These are phyloP conservation scores for Smithornis capensis DNA, from an alignment of 2,113 vertebrate genomes.

Conservation along the genomic window DNA sequence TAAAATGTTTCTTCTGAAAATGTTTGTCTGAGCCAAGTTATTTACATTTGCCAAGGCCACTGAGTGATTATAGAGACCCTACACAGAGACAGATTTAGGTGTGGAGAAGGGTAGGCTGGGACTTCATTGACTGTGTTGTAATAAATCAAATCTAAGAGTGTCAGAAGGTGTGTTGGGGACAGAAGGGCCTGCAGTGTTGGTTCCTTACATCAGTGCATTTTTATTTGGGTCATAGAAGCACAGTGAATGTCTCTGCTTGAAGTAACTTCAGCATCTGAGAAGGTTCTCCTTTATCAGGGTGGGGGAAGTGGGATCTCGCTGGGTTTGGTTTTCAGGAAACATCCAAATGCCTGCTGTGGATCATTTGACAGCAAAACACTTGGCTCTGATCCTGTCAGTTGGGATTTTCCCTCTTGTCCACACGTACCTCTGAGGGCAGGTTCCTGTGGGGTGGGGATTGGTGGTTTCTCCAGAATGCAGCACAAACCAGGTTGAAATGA, in stretches of 20 bases:
- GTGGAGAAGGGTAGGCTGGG: not conserved
- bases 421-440: accelerated
- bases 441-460: not conserved
- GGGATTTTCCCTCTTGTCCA: not conserved
- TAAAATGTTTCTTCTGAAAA: not conserved
- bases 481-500: accelerated
- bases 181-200: not conserved
- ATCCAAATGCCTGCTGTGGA: not conserved
- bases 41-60: slow-evolving; percentile 13
- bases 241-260: not conserved
- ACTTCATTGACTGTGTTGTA: not conserved
- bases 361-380: not conserved
- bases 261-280: not conserved
- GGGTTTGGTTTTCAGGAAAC: not conserved
- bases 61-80: not conserved
- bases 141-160: not conserved
- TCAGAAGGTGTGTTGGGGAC: not conserved
- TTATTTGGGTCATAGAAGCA: not conserved
- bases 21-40: not conserved
- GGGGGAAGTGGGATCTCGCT: not conserved
- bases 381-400: not conserved
- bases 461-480: not conserved
- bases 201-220: not conserved
- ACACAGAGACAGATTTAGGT: not conserved
- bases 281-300: not conserved